These are phyloP conservation scores for Auanema freiburgensis DNA, from an alignment of 2,888 invertebrate species.

Conservation along the genomic window DNA sequence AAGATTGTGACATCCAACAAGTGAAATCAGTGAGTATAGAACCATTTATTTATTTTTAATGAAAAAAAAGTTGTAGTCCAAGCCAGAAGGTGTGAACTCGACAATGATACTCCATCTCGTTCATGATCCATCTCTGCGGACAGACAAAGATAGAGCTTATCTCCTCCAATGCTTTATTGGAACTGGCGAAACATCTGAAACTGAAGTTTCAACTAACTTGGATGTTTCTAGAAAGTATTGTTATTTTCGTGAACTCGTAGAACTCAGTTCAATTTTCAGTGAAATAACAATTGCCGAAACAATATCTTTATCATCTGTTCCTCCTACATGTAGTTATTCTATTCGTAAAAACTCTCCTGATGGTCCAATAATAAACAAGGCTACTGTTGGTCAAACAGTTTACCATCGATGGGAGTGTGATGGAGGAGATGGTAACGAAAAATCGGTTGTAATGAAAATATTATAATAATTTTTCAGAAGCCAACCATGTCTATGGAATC, in stretches of 20 bases:
- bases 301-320: conserved; percentile 50
- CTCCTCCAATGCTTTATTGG: conserved; percentile 43
- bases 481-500: conserved; percentile 53
- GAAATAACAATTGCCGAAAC: conserved; percentile 50
- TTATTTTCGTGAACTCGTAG: background rate
- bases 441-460: too few relatives aligned
- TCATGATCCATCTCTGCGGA: conserved; percentile 33
- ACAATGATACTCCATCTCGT: conserved; percentile 34
- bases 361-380: conserved; percentile 50
- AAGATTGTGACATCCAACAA: conserved; percentile 36
- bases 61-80: conserved; percentile 6
- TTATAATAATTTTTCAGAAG: too few relatives aligned
- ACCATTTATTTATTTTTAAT: background rate
- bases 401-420: conserved; percentile 63
- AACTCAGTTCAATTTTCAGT: conserved; percentile 12
- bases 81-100: conserved; percentile 31
- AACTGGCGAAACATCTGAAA: conserved; percentile 26
- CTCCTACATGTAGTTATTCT: conserved; percentile 59
- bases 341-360: conserved; percentile 53
- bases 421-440: conserved; percentile 40
- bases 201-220: conserved; percentile 47
- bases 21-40: conserved; percentile 24
- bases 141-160: conserved; percentile 40
- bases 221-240: conserved; percentile 36
- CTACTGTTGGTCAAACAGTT: conserved; percentile 56